phyloP scores from a whole-genome alignment of 2,113 vertebrate genomes.

The Nannobrachium achirus region DNA sequence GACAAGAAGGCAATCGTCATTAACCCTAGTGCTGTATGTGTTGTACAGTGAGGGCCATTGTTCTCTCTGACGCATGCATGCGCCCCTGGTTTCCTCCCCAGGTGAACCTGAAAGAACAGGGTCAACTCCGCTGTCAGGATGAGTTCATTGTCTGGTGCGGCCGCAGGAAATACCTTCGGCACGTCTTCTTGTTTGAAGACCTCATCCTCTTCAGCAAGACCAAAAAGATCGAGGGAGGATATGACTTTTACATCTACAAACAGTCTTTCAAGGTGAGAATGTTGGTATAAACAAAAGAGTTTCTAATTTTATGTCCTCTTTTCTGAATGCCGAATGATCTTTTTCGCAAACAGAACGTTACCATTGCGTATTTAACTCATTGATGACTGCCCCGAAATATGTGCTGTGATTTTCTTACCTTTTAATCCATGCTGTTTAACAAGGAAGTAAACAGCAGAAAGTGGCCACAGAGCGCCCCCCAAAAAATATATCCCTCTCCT shows the following conservation, averaged over 20 bases:
- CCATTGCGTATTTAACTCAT: too few species aligned
- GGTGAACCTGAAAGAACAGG: slow-evolving; percentile 89
- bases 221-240: slow-evolving; percentile 84
- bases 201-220: slow-evolving; percentile 90
- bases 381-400: too few species aligned
- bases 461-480: too few species aligned
- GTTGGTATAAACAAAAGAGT: too few species aligned
- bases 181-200: slow-evolving; percentile 88
- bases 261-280: slow-evolving; percentile 83
- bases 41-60: slow-evolving; percentile 48
- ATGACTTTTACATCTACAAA: slow-evolving; percentile 86
- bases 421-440: too few species aligned
- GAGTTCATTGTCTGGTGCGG: slow-evolving; percentile 87
- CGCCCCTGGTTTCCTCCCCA: slow-evolving; percentile 59
- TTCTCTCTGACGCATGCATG: slow-evolving; percentile 59
- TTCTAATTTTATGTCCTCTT: too few species aligned
- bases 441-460: too few species aligned
- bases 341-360: too few species aligned
- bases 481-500: too few species aligned
- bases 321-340: too few species aligned
- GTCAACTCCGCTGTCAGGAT: slow-evolving; percentile 84
- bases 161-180: slow-evolving; percentile 84
- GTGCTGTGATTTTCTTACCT: too few species aligned
- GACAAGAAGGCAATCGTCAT: neutral
- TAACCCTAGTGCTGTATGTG: neutral